Evolutionary conservation across 2,797 vertebrate genomes (phyloP), one percentile per base, ranked within the genome.

Genomic region (Lates japonicus): DNA sequence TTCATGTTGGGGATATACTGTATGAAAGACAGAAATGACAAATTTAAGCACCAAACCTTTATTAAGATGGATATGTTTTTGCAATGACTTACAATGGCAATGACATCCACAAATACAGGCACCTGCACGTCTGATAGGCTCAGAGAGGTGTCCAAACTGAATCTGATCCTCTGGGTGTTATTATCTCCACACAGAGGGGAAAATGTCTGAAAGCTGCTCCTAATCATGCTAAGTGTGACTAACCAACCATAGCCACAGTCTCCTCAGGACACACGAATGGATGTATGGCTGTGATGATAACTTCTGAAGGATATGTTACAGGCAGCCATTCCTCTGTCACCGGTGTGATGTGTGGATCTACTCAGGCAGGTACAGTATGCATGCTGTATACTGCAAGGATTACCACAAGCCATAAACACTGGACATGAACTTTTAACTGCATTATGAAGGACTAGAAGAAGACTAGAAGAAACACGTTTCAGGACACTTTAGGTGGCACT

Each of bases 151-250:
- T 70, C 78, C 76, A 64, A 76, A 46, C 68, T 11, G 63, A 68
- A 54, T 31, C 39, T 44, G 48, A 29, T 81, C 75, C 88, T 84
- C 80, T 80, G 73, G 87, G 61, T 81, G 83, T 84, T 84, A 57
- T 87, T 88, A 83, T 86, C 82, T 83, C 63, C 78, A 64, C 81
- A 70, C 72, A 84, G 85, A 69, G 48, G 63, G 68, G 60, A 64
- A 65, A 60, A 67, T 63, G 85, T 85, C 78, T 84, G 63, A 81
- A 61, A 83, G 83, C 88, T 78, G 70, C 72, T 72, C 57, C 49
- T 89, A 84, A 88, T 91, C 90, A 69, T 79, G 80, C 85, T 84
- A 63, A 88, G 85, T 85, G 88, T 88, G 87, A 86, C 89, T 48
- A 89, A 90, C 74, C 75, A 76, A 68, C 68, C 78, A 11, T 76